Evolutionary conservation across 2,888 invertebrate genomes (phyloP), one percentile per base, ranked within the genome.

Genomic region (Sminthurides aquaticus): DNA sequence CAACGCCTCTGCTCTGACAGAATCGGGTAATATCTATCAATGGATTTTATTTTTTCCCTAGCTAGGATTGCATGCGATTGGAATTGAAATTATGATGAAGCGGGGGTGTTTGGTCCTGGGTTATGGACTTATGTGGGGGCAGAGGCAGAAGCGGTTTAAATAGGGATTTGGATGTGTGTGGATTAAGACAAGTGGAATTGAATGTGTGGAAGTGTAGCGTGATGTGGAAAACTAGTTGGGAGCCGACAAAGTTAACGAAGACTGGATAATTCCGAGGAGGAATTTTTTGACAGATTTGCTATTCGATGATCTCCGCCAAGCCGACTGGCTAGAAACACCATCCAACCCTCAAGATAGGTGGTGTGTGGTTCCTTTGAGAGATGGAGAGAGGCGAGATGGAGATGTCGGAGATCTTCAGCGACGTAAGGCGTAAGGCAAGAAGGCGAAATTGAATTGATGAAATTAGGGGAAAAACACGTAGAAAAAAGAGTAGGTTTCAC

Each of bases 211-310:
- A 62, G 22, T 25, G 43, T 60, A 48, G 62, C 62, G 62, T 62
- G 62, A 62, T 55, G 26, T 62, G 62, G 62, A 62, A 61, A 62
- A 62, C 62, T 62, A 57, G 60, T 60, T 26, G 3, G 18, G 28
- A 59, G 64, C 64, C 64, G 64, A 64, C 64, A 64, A 64, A 64
- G 64, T 64, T 64, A 64, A 64, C 64, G 59, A 64, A 63, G 63
- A 63, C 43, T 49, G 52, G 49, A 57, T 57, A 58, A 58, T 64
- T 64, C 64, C 57, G 26, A 64, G 24, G 58, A 52, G 28, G 64
- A 52, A 64, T 64, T 62, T 56, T 62, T 62, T 62, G 25, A 54
- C 55, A 61, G 34, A 62, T 60, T 60, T 60, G 60, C 60, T 60
- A 60, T 52, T 60, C 43, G 43, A 34, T 34, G 43, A 34, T 34